These are phyloP conservation scores for Fregetta grallaria DNA, from an alignment of 2,113 vertebrate genomes.

Conservation along the genomic window DNA sequence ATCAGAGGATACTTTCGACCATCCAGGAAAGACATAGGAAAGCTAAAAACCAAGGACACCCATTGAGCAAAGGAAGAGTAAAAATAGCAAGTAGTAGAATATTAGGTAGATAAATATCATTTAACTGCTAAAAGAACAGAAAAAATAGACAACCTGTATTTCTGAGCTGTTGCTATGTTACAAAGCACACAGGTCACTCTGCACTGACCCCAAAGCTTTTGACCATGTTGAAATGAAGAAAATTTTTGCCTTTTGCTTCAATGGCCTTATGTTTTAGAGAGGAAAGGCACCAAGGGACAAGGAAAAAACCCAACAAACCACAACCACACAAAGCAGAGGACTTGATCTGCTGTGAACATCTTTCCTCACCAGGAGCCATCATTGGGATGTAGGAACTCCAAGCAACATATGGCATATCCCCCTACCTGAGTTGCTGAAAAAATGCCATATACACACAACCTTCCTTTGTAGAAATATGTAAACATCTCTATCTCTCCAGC, in stretches of 20 bases:
- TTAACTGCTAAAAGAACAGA: neutral
- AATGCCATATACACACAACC: neutral
- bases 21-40: neutral
- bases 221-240: neutral
- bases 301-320: neutral
- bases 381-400: rapidly evolving
- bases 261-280: neutral
- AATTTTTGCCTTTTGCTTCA: neutral
- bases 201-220: neutral
- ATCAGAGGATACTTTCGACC: neutral
- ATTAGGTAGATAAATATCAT: neutral
- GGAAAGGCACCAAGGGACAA: neutral
- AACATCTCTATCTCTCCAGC: neutral
- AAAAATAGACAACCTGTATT: neutral
- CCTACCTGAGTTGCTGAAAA: neutral
- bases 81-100: neutral
- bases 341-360: neutral
- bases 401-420: rapidly evolving
- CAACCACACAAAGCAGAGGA: neutral
- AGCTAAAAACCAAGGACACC: neutral
- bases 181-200: neutral
- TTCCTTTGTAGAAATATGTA: neutral
- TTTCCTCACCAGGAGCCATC: neutral
- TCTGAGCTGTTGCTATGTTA: neutral
- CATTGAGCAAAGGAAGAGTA: neutral